phyloP scores from a whole-genome alignment of 2,888 invertebrate species.

The Drosophila differens region DNA sequence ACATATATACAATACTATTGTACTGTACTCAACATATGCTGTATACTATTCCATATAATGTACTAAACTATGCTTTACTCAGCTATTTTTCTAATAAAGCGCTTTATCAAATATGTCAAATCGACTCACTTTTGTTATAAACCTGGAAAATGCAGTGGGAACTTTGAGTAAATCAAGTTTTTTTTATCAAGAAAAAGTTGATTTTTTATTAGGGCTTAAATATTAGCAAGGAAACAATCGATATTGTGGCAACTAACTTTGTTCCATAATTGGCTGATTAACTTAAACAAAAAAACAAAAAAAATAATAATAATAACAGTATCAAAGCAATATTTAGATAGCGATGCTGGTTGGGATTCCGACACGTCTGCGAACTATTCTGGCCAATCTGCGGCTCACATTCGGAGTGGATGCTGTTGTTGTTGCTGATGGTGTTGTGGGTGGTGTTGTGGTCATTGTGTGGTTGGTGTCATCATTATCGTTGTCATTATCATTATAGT shows the following conservation, averaged over 20 bases:
- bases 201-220: background rate
- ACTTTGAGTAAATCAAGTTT: background rate
- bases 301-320: background rate
- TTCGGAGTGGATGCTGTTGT: background rate
- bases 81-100: background rate
- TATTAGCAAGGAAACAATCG: background rate
- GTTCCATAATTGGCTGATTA: background rate
- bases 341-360: background rate
- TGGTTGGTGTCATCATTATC: background rate
- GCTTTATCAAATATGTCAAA: background rate
- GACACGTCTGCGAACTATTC: conserved; percentile 23
- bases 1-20: background rate
- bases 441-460: background rate
- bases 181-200: background rate
- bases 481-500: conserved; percentile 7
- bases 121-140: too few species aligned
- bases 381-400: conserved; percentile 2
- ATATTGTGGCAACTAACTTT: background rate
- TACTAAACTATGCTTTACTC: background rate
- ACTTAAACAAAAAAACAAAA: background rate
- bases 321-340: background rate
- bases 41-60: background rate
- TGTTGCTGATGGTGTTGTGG: background rate
- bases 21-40: background rate
- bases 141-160: background rate